phyloP scores from a whole-genome alignment of 2,113 vertebrate genomes.

The Boleophthalmus pectinirostris region DNA sequence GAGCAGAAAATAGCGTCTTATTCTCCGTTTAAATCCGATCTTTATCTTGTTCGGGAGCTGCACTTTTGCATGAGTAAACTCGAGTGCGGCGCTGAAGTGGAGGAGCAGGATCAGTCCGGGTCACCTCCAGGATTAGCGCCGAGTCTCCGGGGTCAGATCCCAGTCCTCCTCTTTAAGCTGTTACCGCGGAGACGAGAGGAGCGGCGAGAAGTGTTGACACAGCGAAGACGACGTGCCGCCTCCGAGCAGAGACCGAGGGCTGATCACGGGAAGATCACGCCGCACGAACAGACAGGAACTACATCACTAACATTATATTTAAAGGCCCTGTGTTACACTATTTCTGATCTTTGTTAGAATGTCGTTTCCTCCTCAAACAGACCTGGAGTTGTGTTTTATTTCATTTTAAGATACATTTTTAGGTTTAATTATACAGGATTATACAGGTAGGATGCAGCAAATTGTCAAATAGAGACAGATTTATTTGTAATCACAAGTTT shows the following conservation, averaged over 20 bases:
- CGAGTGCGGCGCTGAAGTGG: neutral
- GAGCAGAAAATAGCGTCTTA: too few relatives aligned
- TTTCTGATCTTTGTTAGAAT: too few relatives aligned
- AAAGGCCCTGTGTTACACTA: neutral
- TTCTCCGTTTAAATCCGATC: too few relatives aligned
- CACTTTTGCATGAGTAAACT: neutral
- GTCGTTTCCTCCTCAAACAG: too few relatives aligned
- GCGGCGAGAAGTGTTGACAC: slow-evolving; percentile 27
- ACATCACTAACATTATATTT: neutral
- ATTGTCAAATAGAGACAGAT: too few relatives aligned
- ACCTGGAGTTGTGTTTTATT: too few relatives aligned
- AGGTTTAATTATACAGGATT: too few relatives aligned
- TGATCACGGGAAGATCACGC: neutral
- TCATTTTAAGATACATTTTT: too few relatives aligned
- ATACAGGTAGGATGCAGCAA: too few relatives aligned
- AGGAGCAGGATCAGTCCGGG: slow-evolving; percentile 46
- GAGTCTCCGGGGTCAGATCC: slow-evolving; percentile 39
- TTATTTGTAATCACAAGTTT: too few relatives aligned
- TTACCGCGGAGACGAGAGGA: slow-evolving; percentile 14
- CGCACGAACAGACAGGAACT: too few relatives aligned
- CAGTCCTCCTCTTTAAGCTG: slow-evolving; percentile 34
- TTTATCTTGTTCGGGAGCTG: neutral
- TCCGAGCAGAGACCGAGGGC: neutral
- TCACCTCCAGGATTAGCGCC: slow-evolving; percentile 30
- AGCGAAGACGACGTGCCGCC: neutral